Conservation (phyloP, 2,113 vertebrate genomes). For the Pimephales promelas region DNA sequence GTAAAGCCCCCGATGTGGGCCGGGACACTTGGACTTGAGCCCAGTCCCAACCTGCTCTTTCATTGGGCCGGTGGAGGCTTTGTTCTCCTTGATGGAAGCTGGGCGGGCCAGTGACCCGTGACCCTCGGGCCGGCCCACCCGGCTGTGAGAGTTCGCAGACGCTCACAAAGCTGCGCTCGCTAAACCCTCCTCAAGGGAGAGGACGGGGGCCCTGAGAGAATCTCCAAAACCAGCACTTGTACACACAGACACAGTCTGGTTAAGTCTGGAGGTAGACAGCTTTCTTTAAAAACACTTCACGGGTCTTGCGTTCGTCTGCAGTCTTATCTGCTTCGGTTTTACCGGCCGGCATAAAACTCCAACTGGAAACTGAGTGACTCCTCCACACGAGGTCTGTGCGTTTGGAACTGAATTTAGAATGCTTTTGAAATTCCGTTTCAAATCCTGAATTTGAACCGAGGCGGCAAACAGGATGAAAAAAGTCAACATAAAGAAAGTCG, state of each 20-base stretch:
- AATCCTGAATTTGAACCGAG: neutral
- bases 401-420: neutral
- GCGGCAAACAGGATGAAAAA: too few species aligned
- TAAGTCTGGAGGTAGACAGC: constrained; percentile 65
- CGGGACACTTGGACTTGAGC: constrained; percentile 74
- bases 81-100: constrained; percentile 76
- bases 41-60: constrained; percentile 78
- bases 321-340: constrained; percentile 51
- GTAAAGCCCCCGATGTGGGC: constrained; percentile 58
- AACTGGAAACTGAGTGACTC: neutral
- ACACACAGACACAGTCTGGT: constrained; percentile 54
- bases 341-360: neutral
- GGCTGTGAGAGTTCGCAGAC: constrained; percentile 70
- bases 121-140: constrained; percentile 75
- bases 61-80: constrained; percentile 73
- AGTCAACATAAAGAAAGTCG: too few species aligned
- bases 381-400: neutral
- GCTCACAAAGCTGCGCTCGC: constrained; percentile 58
- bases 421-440: neutral
- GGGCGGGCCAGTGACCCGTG: constrained; percentile 71
- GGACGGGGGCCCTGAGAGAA: constrained; percentile 21
- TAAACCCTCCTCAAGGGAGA: constrained; percentile 52
- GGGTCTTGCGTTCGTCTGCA: neutral
- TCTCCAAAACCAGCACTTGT: constrained; percentile 55
- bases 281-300: constrained; percentile 58